Evolutionary conservation across 2,888 invertebrate species (phyloP).

Genomic region (Rambutsinella grinnellia): DNA sequence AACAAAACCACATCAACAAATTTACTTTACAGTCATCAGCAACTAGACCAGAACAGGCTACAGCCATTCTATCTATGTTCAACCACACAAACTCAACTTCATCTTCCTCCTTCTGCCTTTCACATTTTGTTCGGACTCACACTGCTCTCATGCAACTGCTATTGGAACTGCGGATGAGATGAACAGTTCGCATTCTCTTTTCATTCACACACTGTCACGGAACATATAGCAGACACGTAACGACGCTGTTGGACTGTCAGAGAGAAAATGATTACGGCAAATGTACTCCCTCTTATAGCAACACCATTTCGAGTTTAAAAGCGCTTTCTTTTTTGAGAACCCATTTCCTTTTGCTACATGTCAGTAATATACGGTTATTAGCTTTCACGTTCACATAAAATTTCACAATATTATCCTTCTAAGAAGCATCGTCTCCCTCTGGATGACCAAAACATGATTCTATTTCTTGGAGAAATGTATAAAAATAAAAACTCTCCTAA

Average conservation of each 20-base stretch:
- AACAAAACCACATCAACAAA: neutral
- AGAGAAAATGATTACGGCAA: too few relatives aligned
- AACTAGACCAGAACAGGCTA: slow-evolving; percentile 44
- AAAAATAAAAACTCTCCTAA: too few relatives aligned
- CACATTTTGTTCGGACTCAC: slow-evolving; percentile 32
- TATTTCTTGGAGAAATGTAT: too few relatives aligned
- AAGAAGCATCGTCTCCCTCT: too few relatives aligned
- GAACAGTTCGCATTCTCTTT: slow-evolving; percentile 26
- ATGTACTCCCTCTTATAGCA: too few relatives aligned
- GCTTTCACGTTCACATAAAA: too few relatives aligned
- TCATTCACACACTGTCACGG: neutral
- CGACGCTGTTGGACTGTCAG: neutral
- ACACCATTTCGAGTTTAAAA: too few relatives aligned
- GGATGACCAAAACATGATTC: too few relatives aligned
- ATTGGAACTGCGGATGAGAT: slow-evolving; percentile 54
- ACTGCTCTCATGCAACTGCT: slow-evolving; percentile 57
- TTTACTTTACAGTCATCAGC: slow-evolving; percentile 2
- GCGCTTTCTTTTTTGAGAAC: too few relatives aligned
- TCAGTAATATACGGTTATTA: too few relatives aligned
- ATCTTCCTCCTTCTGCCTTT: slow-evolving; percentile 35
- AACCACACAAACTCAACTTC: slow-evolving; percentile 54
- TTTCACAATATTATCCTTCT: too few relatives aligned
- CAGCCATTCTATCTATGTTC: slow-evolving; percentile 65
- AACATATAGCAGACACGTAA: neutral
- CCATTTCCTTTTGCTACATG: too few relatives aligned